A percentile compares a stretch with the other conserved stretches of the same genome.
These are phyloP conservation scores for Carposina sasakii DNA, from an alignment of 1,140 invertebrate genomes.

Conservation along the genomic window DNA sequence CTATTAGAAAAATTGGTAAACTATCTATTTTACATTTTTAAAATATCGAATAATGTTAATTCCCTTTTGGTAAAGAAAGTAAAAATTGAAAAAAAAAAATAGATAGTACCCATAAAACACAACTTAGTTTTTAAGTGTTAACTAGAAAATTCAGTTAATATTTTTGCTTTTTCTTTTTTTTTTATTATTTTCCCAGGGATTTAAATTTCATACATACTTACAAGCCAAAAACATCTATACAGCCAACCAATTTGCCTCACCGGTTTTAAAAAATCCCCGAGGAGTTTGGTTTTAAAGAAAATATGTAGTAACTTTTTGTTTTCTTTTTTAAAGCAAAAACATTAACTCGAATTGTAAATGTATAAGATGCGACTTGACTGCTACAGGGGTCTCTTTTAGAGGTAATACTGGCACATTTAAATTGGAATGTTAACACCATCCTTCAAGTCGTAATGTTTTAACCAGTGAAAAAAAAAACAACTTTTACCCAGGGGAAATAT, in stretches of 20 bases:
- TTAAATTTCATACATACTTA: constrained; percentile 42
- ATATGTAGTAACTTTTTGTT: constrained; percentile 1
- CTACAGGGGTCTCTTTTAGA: constrained; percentile 18
- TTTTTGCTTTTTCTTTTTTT: constrained; percentile 27
- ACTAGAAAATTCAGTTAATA: constrained; percentile 35
- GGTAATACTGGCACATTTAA: neutral
- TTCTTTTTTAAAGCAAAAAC: neutral
- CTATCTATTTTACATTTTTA: no score
- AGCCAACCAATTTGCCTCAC: constrained; percentile 51
- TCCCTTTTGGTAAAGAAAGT: no score
- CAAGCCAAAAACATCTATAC: constrained; percentile 62
- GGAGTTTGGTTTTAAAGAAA: no score
- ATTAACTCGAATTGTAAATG: constrained; percentile 20
- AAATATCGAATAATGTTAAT: no score
- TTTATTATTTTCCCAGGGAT: constrained; percentile 29
- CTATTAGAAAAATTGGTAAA: no score
- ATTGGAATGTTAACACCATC: no score
- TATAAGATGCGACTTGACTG: constrained; percentile 34
- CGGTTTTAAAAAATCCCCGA: constrained; percentile 12
- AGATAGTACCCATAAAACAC: constrained; percentile 37
- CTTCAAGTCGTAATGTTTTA: no score
- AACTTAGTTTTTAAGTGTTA: constrained; percentile 64
- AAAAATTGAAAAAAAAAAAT: constrained; percentile 26
- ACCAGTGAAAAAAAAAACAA: no score
- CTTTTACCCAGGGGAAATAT: no score